A percentile compares a stretch with the other conserved stretches of the same genome.
Conservation (phyloP, 2,888 invertebrate genomes). For the Metalampra italica region DNA sequence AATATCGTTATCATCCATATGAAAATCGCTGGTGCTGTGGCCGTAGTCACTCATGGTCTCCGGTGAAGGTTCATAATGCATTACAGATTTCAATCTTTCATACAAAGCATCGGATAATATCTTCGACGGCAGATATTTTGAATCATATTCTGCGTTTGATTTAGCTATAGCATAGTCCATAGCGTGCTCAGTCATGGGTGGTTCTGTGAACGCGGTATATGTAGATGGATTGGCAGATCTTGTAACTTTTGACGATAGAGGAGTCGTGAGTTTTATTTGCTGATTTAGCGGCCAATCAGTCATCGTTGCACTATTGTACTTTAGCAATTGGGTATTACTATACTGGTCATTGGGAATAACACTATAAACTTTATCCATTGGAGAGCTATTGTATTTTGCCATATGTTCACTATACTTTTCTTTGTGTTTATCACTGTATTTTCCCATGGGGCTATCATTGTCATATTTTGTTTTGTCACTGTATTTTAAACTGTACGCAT, state of each 20-base stretch:
- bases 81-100: conserved; percentile 36
- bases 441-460: not conserved
- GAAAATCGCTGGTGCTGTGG: conserved; percentile 32
- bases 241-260: too few relatives aligned
- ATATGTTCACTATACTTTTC: not conserved
- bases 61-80: conserved; percentile 35
- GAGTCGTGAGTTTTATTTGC: too few relatives aligned
- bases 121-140: conserved; percentile 27
- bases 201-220: not conserved
- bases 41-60: conserved; percentile 19
- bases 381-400: not conserved
- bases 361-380: not conserved
- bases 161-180: conserved; percentile 29
- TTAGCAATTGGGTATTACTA: not conserved
- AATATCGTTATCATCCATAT: conserved; percentile 52
- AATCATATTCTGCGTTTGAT: conserved; percentile 30
- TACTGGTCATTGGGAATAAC: not conserved
- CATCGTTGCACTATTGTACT: not conserved
- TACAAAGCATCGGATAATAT: conserved; percentile 31
- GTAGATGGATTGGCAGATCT: too few relatives aligned
- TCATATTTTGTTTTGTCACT: conserved; percentile 1
- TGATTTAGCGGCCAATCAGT: too few relatives aligned
- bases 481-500: not conserved
- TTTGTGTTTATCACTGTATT: not conserved
- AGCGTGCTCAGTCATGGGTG: conserved; percentile 13